Evolutionary conservation across 30 jellyfish, hydroid and myxozoan species (phyloP).

Genomic region (Aurelia sp.): DNA sequence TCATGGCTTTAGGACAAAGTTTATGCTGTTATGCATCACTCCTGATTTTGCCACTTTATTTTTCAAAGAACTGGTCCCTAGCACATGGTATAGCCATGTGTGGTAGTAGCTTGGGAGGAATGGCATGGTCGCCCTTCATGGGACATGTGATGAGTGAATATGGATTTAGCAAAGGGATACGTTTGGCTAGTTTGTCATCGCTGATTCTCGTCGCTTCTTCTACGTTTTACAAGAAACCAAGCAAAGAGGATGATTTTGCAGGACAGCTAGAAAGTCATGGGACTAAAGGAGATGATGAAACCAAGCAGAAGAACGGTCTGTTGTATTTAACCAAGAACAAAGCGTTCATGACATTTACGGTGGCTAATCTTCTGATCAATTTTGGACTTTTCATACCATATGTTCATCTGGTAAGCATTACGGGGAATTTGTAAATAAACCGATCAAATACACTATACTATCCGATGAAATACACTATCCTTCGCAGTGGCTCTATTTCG

Average conservation of each 20-base stretch:
- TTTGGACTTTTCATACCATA: slow-evolving; percentile 78
- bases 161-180: slow-evolving; percentile 67
- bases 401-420: slow-evolving; percentile 80
- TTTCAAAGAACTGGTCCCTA: slow-evolving; percentile 58
- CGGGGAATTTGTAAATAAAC: too few relatives aligned
- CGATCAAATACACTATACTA: too few relatives aligned
- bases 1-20: slow-evolving; percentile 76
- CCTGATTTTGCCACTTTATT: slow-evolving; percentile 69
- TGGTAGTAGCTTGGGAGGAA: slow-evolving; percentile 81
- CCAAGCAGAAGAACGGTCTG: neutral
- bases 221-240: slow-evolving; percentile 65
- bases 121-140: slow-evolving; percentile 73
- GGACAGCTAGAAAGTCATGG: neutral
- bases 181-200: slow-evolving; percentile 49
- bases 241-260: slow-evolving; percentile 20
- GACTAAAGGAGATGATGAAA: neutral
- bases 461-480: too few relatives aligned
- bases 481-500: too few relatives aligned
- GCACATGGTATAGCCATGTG: slow-evolving; percentile 82
- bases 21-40: slow-evolving; percentile 65
- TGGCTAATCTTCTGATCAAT: slow-evolving; percentile 39
- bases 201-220: slow-evolving; percentile 55
- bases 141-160: slow-evolving; percentile 36
- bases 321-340: slow-evolving; percentile 55
- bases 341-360: slow-evolving; percentile 43